Base-by-base conservation (phyloP, 2,797 vertebrate species). In the Mormyrops attenuatus region DNA sequence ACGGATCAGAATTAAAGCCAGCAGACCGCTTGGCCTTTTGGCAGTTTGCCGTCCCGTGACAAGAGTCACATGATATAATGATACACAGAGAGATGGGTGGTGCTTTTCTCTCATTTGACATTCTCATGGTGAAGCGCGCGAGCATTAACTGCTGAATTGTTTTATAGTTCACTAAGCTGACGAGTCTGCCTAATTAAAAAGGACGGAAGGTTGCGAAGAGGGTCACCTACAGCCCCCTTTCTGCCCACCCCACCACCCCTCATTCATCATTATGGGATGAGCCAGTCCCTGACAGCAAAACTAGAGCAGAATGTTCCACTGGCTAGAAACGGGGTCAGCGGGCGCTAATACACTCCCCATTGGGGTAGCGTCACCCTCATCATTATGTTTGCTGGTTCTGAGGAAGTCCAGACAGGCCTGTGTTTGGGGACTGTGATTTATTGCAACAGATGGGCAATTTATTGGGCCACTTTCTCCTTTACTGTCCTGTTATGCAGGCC, bases 321-420 rank as follows among this genome's bases (percentile, higher is more conserved):
- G 3, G 2, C 55, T 87, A 73, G 55, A 89, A 63, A 47, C 20
- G 60, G 63, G 85, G 60, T 73, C 30, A 89, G 82, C n/a, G 52
- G 91, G 80, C 85, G 22, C 22, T 85, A 85, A 80, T 89, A 84
- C 55, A 88, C 90, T 92, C 92, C 95, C 52, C 92, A 89, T 92
- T 89, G 89, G 92, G 92, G 90, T 93, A 95, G 95, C 91, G 94
- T 95, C 95, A 94, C 94, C 94, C 90, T 90, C 91, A 93, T 94
- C 93, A 92, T 92, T 93, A 90, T 92, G 94, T 94, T 94, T 95
- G 92, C 92, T 91, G 93, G 89, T 90, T 0, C 44, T 93, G 94
- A 89, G 66, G 69, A 88, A 88, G 50, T 89, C 85, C 57, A 85
- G 88, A 88, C 89, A 90, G 91, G 91, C 55, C 90, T 90, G 92